Base-by-base conservation (phyloP, 2,888 invertebrate species). In the Catocala nupta region DNA sequence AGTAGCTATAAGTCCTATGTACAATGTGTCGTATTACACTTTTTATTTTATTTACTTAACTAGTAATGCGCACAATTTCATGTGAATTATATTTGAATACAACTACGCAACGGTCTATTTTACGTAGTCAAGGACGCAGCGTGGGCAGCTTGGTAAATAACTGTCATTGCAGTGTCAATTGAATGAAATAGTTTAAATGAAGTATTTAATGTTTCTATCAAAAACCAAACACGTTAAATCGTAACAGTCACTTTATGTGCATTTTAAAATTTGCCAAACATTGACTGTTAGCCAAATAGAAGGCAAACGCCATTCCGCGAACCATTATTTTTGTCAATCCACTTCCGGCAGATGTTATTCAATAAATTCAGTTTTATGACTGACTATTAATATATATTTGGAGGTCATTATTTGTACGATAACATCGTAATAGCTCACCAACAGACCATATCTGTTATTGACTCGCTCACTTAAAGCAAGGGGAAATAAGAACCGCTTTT, bases 311-410 rank as follows among this genome's bases (percentile, higher is more conserved):
- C 16, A 34, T 42, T 36, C 58, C 67, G 52, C 33, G 16, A 63
- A 54, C 49, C 66, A 55, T 68, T 67, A 61, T 61, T 55, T 68
- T 65, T 61, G 47, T 71, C 62, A 68, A 62, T 61, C 62, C 16
- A 50, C 61, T 62, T 59, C 57, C 65, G 55, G 39, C 55, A 63
- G 25, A 25, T 63, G 58, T 59, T 25, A 54, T 16, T 58, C 65
- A 42, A 71, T 71, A 65, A 58, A 71, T 71, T 57, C 48, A 55
- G 39, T 49, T 68, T 71, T 71, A 71, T 55, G 53, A 13, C 53
- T 55, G 11, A 36, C 59, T 68, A 62, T 68, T 63, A 60, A 68
- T 53, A 65, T 4, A n/a, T 42, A 53, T 60, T 45, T 39, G 47
- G 9, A 43, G 36, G 44, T 54, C 54, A 44, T 58, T 51, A 59